Conservation (phyloP, 1,140 invertebrate genomes). For the Hypsibius dujardini region DNA sequence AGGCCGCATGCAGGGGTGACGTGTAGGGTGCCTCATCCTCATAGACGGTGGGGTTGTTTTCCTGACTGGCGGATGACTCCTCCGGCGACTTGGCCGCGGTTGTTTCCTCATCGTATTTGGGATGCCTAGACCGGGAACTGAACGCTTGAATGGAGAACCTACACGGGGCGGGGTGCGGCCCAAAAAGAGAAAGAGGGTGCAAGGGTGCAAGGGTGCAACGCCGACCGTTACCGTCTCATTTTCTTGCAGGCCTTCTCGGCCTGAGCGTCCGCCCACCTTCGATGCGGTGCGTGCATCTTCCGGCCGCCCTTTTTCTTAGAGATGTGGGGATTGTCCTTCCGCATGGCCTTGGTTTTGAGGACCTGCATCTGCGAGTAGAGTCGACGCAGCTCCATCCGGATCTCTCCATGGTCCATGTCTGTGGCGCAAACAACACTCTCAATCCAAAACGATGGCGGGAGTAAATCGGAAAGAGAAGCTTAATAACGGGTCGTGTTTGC, state of each 20-base stretch:
- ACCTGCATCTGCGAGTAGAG: slow-evolving; percentile 71
- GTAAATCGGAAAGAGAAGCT: too few species aligned
- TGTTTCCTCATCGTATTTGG: slow-evolving; percentile 13
- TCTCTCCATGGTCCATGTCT: slow-evolving; percentile 79
- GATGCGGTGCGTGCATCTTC: slow-evolving; percentile 69
- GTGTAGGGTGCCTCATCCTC: slow-evolving; percentile 4
- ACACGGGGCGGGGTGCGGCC: neutral
- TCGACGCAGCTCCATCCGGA: slow-evolving; percentile 68
- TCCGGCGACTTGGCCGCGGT: slow-evolving; percentile 35
- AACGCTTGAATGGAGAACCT: slow-evolving; percentile 20
- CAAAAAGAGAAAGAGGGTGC: slow-evolving; percentile 11
- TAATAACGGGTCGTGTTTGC: too few species aligned
- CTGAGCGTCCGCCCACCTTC: slow-evolving; percentile 51
- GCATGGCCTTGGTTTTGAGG: slow-evolving; percentile 68
- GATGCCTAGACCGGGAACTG: slow-evolving; percentile 12
- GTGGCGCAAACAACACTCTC: too few species aligned
- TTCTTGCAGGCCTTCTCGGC: slow-evolving; percentile 31
- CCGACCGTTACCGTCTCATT: slow-evolving; percentile 25
- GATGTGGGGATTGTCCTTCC: slow-evolving; percentile 84
- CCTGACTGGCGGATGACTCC: slow-evolving; percentile 36
- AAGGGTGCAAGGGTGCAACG: slow-evolving; percentile 25
- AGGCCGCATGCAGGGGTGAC: neutral
- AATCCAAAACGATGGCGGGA: too few species aligned
- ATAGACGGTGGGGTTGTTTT: slow-evolving; percentile 24
- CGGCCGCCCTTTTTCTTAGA: slow-evolving; percentile 72